A percentile compares a stretch with the other conserved stretches of the same genome.
Conservation (phyloP, 2,113 vertebrate species). For the Cheilinus undulatus region DNA sequence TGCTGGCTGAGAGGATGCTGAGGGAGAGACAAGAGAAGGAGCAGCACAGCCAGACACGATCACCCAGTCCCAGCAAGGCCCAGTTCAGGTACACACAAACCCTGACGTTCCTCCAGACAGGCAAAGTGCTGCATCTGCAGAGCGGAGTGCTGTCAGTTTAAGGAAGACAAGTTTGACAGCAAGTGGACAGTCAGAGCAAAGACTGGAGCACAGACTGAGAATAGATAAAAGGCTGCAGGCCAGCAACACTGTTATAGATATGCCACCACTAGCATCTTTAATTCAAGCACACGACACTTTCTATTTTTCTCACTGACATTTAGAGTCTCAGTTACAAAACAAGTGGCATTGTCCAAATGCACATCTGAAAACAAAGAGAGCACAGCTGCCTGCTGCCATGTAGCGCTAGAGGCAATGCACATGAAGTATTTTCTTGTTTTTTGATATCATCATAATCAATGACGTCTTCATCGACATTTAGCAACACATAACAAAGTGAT, state of each 20-base stretch:
- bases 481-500: too few species aligned
- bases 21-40: constrained; percentile 97
- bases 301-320: not conserved
- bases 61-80: constrained; percentile 97
- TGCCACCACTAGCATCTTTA: constrained; percentile 7
- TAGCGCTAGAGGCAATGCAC: too few species aligned
- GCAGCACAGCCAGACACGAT: constrained; percentile 88
- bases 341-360: too few species aligned
- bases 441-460: too few species aligned
- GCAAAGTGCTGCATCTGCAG: constrained; percentile 48
- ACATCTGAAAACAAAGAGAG: too few species aligned
- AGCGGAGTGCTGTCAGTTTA: constrained; percentile 29
- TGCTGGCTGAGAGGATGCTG: constrained; percentile 95
- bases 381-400: too few species aligned
- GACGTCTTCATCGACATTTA: too few species aligned
- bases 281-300: not conserved
- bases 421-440: too few species aligned
- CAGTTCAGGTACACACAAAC: constrained; percentile 91
- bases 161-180: constrained; percentile 45
- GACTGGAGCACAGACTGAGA: constrained; percentile 32
- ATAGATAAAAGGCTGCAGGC: constrained; percentile 30
- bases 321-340: too few species aligned
- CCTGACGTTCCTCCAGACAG: constrained; percentile 19
- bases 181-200: constrained; percentile 20
- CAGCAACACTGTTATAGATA: constrained; percentile 27